Evolutionary conservation across 2,797 vertebrate genomes (phyloP).

Genomic region (Poliocrania exsul): DNA sequence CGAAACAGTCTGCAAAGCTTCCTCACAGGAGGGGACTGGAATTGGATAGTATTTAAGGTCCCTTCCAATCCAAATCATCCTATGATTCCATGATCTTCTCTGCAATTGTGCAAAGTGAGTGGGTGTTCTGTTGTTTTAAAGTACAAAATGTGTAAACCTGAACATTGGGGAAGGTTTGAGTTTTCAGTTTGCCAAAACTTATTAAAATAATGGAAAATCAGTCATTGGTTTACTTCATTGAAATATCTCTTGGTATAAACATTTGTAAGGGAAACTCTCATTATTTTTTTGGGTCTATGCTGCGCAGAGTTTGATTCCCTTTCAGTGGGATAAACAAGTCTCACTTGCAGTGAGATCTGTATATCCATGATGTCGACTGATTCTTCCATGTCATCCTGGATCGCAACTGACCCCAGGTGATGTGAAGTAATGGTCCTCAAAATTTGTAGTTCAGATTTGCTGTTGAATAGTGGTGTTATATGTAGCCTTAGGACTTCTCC

Average conservation of each 20-base stretch:
- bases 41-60: neutral
- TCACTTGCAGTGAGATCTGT: fast-evolving
- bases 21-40: neutral
- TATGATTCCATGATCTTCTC: neutral
- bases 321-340: neutral
- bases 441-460: neutral
- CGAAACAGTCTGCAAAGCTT: neutral
- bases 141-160: neutral
- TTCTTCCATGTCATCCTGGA: neutral
- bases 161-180: neutral
- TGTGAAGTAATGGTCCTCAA: too few species aligned
- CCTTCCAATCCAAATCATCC: neutral
- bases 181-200: neutral
- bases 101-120: neutral
- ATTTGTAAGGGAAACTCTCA: neutral
- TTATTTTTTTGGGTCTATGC: neutral
- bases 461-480: neutral
- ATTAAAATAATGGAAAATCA: neutral
- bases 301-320: neutral
- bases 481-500: neutral
- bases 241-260: neutral
- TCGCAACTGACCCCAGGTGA: neutral
- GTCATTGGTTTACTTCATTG: fast-evolving
- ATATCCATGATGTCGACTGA: fast-evolving
- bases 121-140: neutral